A percentile compares a stretch with the other conserved stretches of the same genome.
These are phyloP conservation scores for Gastrophryne carolinensis DNA, from an alignment of 2,797 vertebrate genomes.

Conservation along the genomic window DNA sequence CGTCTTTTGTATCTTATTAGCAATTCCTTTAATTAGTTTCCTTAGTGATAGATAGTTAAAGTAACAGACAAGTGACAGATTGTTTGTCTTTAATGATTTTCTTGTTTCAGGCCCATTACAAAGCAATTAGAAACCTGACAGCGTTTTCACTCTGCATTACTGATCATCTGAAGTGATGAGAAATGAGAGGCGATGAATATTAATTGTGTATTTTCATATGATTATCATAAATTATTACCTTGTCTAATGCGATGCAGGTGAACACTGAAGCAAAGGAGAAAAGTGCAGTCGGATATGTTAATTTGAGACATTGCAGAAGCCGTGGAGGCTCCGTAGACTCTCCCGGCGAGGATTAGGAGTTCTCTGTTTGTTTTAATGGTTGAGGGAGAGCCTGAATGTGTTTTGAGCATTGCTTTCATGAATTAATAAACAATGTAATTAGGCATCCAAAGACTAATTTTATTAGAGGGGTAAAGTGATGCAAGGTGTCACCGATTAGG, in stretches of 20 bases:
- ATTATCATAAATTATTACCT: slow-evolving; percentile 86
- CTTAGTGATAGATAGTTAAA: slow-evolving; percentile 80
- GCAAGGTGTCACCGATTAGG: not conserved
- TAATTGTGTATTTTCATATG: slow-evolving; percentile 83
- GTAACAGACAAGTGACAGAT: slow-evolving; percentile 85
- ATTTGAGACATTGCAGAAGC: slow-evolving; percentile 65
- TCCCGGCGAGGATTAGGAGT: slow-evolving; percentile 20
- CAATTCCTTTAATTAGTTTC: slow-evolving; percentile 83
- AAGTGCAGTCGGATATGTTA: slow-evolving; percentile 69
- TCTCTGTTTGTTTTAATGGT: slow-evolving; percentile 6
- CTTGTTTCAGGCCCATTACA: slow-evolving; percentile 86
- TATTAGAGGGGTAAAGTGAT: slow-evolving; percentile 14
- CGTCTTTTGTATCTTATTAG: slow-evolving; percentile 87
- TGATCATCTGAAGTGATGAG: slow-evolving; percentile 82
- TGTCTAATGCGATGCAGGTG: slow-evolving; percentile 73
- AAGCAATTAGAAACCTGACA: slow-evolving; percentile 87
- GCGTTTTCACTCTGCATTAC: slow-evolving; percentile 84
- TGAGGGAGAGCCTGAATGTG: not conserved
- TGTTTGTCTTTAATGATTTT: slow-evolving; percentile 88
- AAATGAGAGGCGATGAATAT: slow-evolving; percentile 83
- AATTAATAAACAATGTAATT: slow-evolving; percentile 32
- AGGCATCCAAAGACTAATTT: slow-evolving; percentile 17
- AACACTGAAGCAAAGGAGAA: slow-evolving; percentile 64
- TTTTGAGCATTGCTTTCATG: slow-evolving; percentile 11
- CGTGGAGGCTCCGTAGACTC: slow-evolving; percentile 56